A percentile compares a stretch with the other conserved stretches of the same genome.
Conservation (phyloP, 1,140 invertebrate genomes). For the Neodiprion fabricii region DNA sequence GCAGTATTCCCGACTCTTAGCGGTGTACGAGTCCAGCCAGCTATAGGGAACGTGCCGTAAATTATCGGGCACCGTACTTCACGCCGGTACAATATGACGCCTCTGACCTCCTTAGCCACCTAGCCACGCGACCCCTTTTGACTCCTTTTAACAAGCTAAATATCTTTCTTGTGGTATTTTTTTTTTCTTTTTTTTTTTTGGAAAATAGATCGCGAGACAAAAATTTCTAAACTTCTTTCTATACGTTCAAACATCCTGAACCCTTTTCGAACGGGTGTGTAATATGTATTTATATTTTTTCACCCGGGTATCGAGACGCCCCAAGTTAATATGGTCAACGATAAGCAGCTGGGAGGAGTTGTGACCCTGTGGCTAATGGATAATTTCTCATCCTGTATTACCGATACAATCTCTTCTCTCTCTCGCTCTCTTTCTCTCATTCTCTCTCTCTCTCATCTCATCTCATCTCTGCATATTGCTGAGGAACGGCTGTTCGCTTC, state of each 20-base stretch:
- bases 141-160: background rate
- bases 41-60: too few relatives aligned
- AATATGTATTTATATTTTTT: background rate
- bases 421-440: background rate
- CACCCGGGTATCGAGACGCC: background rate
- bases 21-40: too few relatives aligned
- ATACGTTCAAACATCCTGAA: background rate
- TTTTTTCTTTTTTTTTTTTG: slow-evolving; percentile 23
- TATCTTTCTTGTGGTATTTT: background rate
- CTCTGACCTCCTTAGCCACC: too few relatives aligned
- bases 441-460: too few relatives aligned
- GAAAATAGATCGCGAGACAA: slow-evolving; percentile 31
- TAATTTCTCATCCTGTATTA: background rate
- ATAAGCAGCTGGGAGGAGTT: background rate
- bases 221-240: background rate
- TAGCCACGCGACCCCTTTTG: too few relatives aligned
- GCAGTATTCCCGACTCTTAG: too few relatives aligned
- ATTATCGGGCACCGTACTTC: too few relatives aligned
- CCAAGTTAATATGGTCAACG: background rate
- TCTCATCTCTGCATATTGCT: too few relatives aligned
- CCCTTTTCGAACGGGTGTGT: background rate
- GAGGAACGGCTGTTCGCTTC: too few relatives aligned
- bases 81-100: too few relatives aligned
- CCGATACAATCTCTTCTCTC: background rate
- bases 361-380: slow-evolving; percentile 4